A percentile compares a stretch with the other conserved stretches of the same genome.
These are phyloP conservation scores for Phaethornis superciliosus DNA, from an alignment of 2,113 vertebrate genomes.

Conservation along the genomic window DNA sequence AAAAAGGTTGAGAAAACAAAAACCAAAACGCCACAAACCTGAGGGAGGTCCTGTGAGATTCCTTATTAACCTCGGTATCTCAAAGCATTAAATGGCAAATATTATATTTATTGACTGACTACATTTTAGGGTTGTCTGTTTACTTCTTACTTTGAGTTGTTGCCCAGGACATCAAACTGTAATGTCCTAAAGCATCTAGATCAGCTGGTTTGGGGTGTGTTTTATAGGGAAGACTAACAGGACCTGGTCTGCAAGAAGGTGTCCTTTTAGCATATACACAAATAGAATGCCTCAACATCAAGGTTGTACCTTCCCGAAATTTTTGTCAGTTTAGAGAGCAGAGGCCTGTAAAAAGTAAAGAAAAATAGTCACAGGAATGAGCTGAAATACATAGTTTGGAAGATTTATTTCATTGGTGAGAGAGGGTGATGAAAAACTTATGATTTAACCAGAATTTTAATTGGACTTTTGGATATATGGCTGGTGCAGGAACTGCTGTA, in stretches of 20 bases:
- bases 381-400: neutral
- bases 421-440: neutral
- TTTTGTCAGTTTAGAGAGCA: neutral
- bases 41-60: neutral
- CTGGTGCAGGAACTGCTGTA: neutral
- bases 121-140: neutral
- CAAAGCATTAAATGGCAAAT: neutral
- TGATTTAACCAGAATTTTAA: neutral
- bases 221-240: neutral
- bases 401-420: neutral
- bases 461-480: neutral
- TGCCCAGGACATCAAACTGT: neutral
- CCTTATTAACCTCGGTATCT: neutral
- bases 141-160: neutral
- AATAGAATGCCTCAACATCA: neutral
- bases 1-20: neutral
- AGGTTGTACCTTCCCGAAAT: neutral
- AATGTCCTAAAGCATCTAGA: neutral
- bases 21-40: neutral
- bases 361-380: neutral
- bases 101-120: neutral
- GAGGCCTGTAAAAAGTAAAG: neutral
- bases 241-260: neutral
- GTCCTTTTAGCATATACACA: neutral
- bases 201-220: neutral